phyloP scores from a whole-genome alignment of 1,140 invertebrate genomes.

The Listronotus oregonensis region DNA sequence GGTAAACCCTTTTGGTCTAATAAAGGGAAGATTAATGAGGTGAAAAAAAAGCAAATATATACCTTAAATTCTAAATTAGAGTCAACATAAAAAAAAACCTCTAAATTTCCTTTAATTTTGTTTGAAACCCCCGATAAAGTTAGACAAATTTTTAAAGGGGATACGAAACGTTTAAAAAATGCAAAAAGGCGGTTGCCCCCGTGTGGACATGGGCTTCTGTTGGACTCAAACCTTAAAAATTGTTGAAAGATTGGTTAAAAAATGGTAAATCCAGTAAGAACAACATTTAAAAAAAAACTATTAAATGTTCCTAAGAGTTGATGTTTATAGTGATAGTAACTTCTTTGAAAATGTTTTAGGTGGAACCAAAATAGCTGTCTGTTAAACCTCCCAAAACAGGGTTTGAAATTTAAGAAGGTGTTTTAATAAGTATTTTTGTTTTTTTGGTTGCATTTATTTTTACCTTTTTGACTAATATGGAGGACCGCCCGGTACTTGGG shows the following conservation, averaged over 20 bases:
- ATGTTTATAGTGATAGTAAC: too few relatives aligned
- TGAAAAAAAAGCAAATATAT: conserved; percentile 40
- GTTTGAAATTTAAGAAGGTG: too few relatives aligned
- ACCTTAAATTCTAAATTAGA: too few relatives aligned
- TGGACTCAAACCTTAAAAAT: conserved; percentile 65
- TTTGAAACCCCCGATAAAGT: conserved; percentile 60
- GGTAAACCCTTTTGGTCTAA: conserved; percentile 33
- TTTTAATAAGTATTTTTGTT: too few relatives aligned
- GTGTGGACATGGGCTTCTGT: conserved; percentile 89
- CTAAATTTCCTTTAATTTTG: conserved; percentile 36
- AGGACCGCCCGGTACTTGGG: too few relatives aligned
- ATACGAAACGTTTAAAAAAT: conserved; percentile 90
- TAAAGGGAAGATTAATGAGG: conserved; percentile 49
- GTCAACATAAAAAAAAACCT: background rate
- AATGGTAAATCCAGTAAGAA: conserved; percentile 58
- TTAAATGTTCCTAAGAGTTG: too few relatives aligned
- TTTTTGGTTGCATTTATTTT: too few relatives aligned
- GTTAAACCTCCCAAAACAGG: too few relatives aligned
- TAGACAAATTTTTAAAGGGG: conserved; percentile 85
- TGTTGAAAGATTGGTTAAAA: conserved; percentile 75
- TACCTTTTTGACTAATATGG: too few relatives aligned
- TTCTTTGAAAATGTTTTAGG: conserved; percentile 39
- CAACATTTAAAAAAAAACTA: too few relatives aligned
- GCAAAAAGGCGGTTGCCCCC: conserved; percentile 92
- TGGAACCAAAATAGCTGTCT: conserved; percentile 59